Base-by-base conservation (phyloP, 2,888 invertebrate species). In the Lithophane socia region DNA sequence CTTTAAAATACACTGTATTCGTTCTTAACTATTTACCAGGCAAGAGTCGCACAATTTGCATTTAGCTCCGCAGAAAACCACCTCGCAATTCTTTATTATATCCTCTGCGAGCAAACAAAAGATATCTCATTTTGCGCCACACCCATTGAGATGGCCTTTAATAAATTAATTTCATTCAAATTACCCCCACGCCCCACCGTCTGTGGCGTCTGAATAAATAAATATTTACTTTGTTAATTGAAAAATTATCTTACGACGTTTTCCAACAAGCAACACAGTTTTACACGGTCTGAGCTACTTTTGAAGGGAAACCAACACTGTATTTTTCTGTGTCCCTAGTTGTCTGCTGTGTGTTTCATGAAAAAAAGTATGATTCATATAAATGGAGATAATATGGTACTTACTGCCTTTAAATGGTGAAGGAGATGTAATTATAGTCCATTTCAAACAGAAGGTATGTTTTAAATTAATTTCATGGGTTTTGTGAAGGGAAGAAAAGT, bases 81-180 rank as follows among this genome's bases (percentile, higher is more conserved):
- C 52, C 37, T 58, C 60, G n/a, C 63, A 61, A 60, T 75, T 86
- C 65, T 82, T 70, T 85, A 77, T 84, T 65, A 64, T 29, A 54
- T 70, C 49, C 12, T 74, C 18, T 47, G 52, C 29, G 29, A 63
- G 54, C 72, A 85, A 86, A 89, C 83, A 85, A 83, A 87, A 84
- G 79, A 90, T 84, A 86, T 83, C 82, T 86, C 88, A 88, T 85
- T 89, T 78, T 67, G 80, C 77, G 67, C 76, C 79, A 76, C 75
- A 85, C 80, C 77, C 82, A 70, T 80, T 75, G 60, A 77, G 85
- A 81, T 86, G 78, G 90, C 87, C 86, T 89, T 87, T 89, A 90
- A 92, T 91, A 91, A 92, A 92, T 92, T 90, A 91, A 92, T 92
- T 92, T 92, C 88, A 92, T 93, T 92, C 88, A 91, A 93, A 92